Percentiles rank a stretch among this genome's conserved stretches.
These are phyloP conservation scores for Eubucco bourcierii DNA, from an alignment of 2,113 vertebrate genomes.

Conservation along the genomic window DNA sequence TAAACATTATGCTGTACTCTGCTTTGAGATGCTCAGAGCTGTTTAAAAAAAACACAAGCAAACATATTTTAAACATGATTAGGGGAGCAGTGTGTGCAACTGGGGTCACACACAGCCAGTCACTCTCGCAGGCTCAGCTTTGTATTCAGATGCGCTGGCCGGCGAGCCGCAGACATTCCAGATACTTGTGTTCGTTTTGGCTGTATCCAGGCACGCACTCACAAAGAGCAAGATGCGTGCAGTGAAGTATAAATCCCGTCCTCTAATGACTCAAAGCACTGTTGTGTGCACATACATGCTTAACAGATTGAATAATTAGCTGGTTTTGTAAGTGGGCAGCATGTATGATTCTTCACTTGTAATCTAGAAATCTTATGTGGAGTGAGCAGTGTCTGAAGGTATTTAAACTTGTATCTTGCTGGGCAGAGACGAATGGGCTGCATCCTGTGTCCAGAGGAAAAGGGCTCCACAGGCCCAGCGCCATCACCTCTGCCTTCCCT, in stretches of 20 bases:
- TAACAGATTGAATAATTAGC: constrained; percentile 68
- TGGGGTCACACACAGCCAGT: neutral
- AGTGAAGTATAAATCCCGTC: constrained; percentile 67
- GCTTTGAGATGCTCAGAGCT: neutral
- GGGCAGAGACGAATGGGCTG: neutral
- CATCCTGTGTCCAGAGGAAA: neutral
- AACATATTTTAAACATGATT: neutral
- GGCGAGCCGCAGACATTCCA: constrained; percentile 59
- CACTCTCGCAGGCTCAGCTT: constrained; percentile 28
- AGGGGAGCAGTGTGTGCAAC: neutral
- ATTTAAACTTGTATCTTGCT: neutral
- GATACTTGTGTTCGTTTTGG: constrained; percentile 55
- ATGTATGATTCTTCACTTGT: neutral
- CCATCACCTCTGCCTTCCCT: neutral
- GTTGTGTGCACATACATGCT: constrained; percentile 46
- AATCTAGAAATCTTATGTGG: neutral
- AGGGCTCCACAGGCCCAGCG: neutral
- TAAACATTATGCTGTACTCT: neutral
- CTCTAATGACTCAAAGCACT: constrained; percentile 51
- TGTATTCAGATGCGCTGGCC: constrained; percentile 51
- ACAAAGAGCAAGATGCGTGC: constrained; percentile 67
- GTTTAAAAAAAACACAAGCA: too few relatives aligned
- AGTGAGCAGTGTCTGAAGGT: neutral
- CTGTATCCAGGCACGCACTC: constrained; percentile 65
- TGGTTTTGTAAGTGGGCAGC: constrained; percentile 39